A percentile compares a stretch with the other conserved stretches of the same genome.
Conservation (phyloP, 2,888 invertebrate genomes). For the Mylabris sibirica region DNA sequence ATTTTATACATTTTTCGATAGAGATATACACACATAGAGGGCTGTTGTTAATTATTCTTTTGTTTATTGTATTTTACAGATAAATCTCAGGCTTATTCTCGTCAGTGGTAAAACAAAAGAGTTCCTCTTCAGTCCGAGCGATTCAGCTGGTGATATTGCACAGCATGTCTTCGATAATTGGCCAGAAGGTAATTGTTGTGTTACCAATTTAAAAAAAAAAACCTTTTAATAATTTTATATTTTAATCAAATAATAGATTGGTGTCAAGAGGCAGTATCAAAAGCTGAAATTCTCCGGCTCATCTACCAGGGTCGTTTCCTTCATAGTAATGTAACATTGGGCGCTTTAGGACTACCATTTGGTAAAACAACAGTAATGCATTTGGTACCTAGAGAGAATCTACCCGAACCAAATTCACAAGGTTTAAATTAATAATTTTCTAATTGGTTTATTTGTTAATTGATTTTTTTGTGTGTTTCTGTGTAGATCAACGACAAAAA, state of each 20-base stretch:
- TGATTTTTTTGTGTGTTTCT: constrained; percentile 54
- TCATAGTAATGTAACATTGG: constrained; percentile 98
- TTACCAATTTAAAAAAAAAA: not conserved
- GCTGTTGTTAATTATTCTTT: constrained; percentile 14
- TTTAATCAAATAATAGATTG: constrained; percentile 80
- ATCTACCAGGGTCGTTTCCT: constrained; percentile 99
- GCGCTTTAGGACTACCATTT: constrained; percentile 94
- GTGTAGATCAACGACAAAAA: constrained; percentile 93
- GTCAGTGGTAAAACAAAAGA: constrained; percentile 99
- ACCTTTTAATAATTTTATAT: not conserved
- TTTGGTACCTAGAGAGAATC: constrained; percentile 97
- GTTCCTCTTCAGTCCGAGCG: constrained; percentile 95
- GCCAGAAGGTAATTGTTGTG: constrained; percentile 86
- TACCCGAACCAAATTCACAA: constrained; percentile 98
- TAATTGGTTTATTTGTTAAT: constrained; percentile 26
- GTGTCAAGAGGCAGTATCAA: constrained; percentile 93
- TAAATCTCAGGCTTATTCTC: constrained; percentile 96
- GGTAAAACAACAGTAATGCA: constrained; percentile 99
- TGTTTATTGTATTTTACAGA: constrained; percentile 69
- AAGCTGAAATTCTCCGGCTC: constrained; percentile 96
- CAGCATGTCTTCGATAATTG: constrained; percentile 99
- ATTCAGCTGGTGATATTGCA: constrained; percentile 98
- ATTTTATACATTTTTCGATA: not conserved
- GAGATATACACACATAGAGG: too few relatives aligned
- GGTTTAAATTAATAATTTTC: constrained; percentile 65